These are phyloP conservation scores for Episyrphus balteatus DNA, from an alignment of 1,140 invertebrate genomes.

Conservation along the genomic window DNA sequence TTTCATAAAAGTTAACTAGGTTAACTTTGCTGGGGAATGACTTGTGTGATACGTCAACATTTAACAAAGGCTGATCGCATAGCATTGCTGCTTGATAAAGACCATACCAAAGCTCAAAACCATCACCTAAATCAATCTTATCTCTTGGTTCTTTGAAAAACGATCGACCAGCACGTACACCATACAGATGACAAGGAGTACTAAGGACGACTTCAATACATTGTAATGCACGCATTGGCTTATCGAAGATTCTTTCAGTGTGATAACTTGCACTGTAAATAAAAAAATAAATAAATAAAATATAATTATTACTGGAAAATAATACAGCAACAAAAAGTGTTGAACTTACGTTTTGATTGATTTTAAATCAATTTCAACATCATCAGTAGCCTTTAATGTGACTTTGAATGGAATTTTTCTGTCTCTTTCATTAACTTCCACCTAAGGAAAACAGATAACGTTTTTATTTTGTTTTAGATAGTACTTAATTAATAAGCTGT, in stretches of 20 bases:
- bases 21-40: conserved; percentile 46
- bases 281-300: not conserved
- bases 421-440: no score
- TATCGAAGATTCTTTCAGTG: conserved; percentile 28
- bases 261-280: conserved; percentile 15
- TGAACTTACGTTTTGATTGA: conserved; percentile 39
- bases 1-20: conserved; percentile 35
- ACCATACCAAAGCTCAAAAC: conserved; percentile 59
- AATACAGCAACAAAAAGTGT: not conserved
- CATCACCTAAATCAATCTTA: conserved; percentile 41
- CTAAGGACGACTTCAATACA: conserved; percentile 71
- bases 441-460: no score
- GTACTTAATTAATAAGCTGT: no score
- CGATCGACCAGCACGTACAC: conserved; percentile 38
- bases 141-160: conserved; percentile 30
- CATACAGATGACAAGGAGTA: conserved; percentile 38
- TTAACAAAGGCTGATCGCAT: conserved; percentile 55
- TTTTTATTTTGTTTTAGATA: no score
- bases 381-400: conserved; percentile 43
- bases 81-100: conserved; percentile 62
- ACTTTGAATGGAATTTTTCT: conserved; percentile 42
- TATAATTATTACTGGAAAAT: not conserved
- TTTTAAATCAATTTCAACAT: conserved; percentile 42
- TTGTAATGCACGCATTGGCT: conserved; percentile 57
- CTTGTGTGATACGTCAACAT: conserved; percentile 65